A percentile compares a stretch with the other conserved stretches of the same genome.
Conservation (phyloP, 2,888 invertebrate genomes). For the Drosophila eohydei region DNA sequence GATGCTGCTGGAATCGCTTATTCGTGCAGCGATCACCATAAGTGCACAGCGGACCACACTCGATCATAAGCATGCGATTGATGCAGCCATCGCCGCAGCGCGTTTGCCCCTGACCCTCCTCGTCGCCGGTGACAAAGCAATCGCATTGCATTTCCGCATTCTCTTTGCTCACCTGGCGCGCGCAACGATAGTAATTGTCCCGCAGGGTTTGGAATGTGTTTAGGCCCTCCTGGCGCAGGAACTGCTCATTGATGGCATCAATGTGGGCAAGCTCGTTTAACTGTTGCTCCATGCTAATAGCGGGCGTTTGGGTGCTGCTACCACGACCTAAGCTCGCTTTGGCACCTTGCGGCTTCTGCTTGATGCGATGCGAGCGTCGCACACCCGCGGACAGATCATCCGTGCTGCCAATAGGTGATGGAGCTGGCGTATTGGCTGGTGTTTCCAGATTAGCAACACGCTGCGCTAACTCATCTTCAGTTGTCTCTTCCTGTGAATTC, state of each 20-base stretch:
- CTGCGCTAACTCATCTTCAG: conserved; percentile 51
- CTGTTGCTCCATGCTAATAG: conserved; percentile 81
- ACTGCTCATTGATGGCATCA: conserved; percentile 82
- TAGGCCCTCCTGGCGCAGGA: conserved; percentile 85
- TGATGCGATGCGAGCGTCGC: conserved; percentile 90
- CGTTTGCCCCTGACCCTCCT: conserved; percentile 91
- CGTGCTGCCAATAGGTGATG: conserved; percentile 45
- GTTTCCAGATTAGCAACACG: conserved; percentile 68
- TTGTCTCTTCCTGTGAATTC: conserved; percentile 8
- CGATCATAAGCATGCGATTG: conserved; percentile 98
- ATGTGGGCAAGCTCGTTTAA: conserved; percentile 80
- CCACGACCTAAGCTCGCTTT: conserved; percentile 81
- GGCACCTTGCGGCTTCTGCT: conserved; percentile 87
- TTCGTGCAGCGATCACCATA: conserved; percentile 97
- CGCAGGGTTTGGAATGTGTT: conserved; percentile 92
- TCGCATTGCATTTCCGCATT: conserved; percentile 97
- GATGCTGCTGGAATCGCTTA: conserved; percentile 94
- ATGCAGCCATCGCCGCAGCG: conserved; percentile 98
- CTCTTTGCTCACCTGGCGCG: conserved; percentile 94
- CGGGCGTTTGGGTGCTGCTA: conserved; percentile 86
- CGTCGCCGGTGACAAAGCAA: conserved; percentile 95
- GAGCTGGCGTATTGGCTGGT: conserved; percentile 73
- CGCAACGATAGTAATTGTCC: conserved; percentile 94
- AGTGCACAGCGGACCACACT: conserved; percentile 97
- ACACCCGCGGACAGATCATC: conserved; percentile 84